Percentiles rank a stretch among this genome's conserved stretches.
Evolutionary conservation across 2,888 invertebrate genomes (phyloP).

Genomic region (Azorinus chamasolen): DNA sequence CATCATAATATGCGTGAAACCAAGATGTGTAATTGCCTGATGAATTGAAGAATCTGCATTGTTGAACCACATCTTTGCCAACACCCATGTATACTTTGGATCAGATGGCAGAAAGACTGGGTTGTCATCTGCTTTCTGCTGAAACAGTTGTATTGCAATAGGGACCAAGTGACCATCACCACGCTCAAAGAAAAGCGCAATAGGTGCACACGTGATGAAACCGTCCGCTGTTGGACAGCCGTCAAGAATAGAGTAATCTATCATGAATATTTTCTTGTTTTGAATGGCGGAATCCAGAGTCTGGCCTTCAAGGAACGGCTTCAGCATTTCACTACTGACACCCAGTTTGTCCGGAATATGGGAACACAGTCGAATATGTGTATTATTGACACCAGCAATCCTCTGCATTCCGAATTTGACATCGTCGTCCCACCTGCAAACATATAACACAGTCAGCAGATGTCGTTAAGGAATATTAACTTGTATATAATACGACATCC

Average conservation of each 20-base stretch:
- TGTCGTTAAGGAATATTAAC: too few relatives aligned
- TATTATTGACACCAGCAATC: slow-evolving; percentile 86
- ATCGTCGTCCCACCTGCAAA: slow-evolving; percentile 80
- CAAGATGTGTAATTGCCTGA: slow-evolving; percentile 85
- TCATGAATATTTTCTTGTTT: slow-evolving; percentile 46
- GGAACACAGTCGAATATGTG: slow-evolving; percentile 83
- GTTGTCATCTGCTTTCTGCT: slow-evolving; percentile 84
- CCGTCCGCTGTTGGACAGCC: slow-evolving; percentile 40
- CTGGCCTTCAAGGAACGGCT: slow-evolving; percentile 51
- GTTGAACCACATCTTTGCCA: slow-evolving; percentile 87
- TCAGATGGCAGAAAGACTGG: slow-evolving; percentile 86
- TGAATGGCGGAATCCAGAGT: slow-evolving; percentile 34
- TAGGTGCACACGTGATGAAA: slow-evolving; percentile 82
- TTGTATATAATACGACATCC: too few relatives aligned
- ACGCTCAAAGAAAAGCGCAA: slow-evolving; percentile 86
- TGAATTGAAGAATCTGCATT: slow-evolving; percentile 86
- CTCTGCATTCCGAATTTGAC: slow-evolving; percentile 86
- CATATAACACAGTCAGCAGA: too few relatives aligned
- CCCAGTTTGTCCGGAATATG: slow-evolving; percentile 85
- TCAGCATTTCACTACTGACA: slow-evolving; percentile 53
- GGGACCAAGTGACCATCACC: slow-evolving; percentile 83
- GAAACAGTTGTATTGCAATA: slow-evolving; percentile 86
- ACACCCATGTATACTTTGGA: slow-evolving; percentile 84
- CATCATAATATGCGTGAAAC: slow-evolving; percentile 87
- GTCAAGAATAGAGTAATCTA: slow-evolving; percentile 48